These are phyloP conservation scores for Drosophila setosimentum DNA, from an alignment of 2,888 invertebrate genomes.

Conservation along the genomic window DNA sequence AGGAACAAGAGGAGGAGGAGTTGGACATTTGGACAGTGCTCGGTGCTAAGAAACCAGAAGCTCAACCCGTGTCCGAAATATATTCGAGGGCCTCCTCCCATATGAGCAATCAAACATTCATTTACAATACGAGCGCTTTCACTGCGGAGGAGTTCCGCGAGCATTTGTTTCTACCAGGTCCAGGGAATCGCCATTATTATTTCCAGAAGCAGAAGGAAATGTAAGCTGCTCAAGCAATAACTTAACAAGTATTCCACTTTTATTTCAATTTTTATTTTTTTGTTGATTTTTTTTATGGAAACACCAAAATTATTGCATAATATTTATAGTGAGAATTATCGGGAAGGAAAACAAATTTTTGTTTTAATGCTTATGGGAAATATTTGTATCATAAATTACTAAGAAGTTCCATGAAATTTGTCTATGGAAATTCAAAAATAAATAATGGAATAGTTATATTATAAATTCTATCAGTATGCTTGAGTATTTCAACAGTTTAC, in stretches of 20 bases:
- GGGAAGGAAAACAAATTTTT: not conserved
- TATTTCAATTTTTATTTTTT: not conserved
- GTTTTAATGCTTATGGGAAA: no score
- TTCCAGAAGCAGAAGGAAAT: constrained; percentile 36
- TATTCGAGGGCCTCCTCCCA: not conserved
- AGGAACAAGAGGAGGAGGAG: constrained; percentile 41
- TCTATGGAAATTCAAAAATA: not conserved
- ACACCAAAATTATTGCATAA: not conserved
- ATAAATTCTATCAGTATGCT: not conserved
- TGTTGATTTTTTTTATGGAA: not conserved
- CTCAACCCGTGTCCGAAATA: fast-evolving
- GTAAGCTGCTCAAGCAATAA: not conserved
- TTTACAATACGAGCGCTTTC: constrained; percentile 65
- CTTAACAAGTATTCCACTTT: not conserved
- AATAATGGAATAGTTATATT: not conserved
- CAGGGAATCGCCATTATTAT: constrained; percentile 61
- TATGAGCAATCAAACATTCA: constrained; percentile 25
- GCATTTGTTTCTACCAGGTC: constrained; percentile 66
- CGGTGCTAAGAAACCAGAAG: not conserved
- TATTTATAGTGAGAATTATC: not conserved
- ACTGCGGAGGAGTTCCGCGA: constrained; percentile 60
- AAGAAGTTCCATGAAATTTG: not conserved
- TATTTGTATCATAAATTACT: not conserved
- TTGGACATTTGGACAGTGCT: constrained; percentile 59
- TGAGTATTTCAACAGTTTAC: not conserved